A percentile compares a stretch with the other conserved stretches of the same genome.
Conservation (phyloP, 1,140 invertebrate genomes). For the Nomia melanderi region DNA sequence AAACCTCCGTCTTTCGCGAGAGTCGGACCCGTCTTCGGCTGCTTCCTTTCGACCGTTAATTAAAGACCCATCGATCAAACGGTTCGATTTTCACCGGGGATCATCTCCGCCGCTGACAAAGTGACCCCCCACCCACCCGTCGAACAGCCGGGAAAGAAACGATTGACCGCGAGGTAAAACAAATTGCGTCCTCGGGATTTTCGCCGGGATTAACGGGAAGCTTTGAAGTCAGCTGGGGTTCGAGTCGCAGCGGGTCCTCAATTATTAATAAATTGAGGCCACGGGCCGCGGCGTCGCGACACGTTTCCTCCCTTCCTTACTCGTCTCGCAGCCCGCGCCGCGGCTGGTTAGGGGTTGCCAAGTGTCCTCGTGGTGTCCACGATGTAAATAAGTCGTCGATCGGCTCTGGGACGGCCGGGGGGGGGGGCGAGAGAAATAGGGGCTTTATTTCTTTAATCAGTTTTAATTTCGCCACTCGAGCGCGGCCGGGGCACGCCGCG, state of each 20-base stretch:
- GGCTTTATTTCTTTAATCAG: slow-evolving; percentile 39
- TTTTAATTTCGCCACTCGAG: slow-evolving; percentile 36
- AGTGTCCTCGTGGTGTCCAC: slow-evolving; percentile 37
- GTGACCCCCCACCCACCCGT: background rate
- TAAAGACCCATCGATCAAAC: background rate
- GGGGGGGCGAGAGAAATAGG: no score
- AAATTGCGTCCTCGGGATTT: slow-evolving; percentile 38
- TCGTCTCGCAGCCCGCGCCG: no score
- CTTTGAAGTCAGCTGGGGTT: slow-evolving; percentile 24
- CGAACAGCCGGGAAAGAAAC: background rate
- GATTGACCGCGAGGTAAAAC: slow-evolving; percentile 20
- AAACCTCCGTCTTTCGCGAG: no score
- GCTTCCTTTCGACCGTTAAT: background rate
- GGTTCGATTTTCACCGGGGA: background rate
- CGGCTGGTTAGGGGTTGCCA: background rate
- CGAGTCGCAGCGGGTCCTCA: no score
- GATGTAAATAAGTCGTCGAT: slow-evolving; percentile 47
- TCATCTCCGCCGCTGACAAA: slow-evolving; percentile 4
- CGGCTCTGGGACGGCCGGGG: background rate
- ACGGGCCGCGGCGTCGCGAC: slow-evolving; percentile 8
- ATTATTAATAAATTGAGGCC: slow-evolving; percentile 48
- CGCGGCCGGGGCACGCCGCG: background rate
- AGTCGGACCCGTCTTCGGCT: background rate
- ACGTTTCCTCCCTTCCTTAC: background rate
- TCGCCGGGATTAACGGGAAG: background rate